Base-by-base conservation (phyloP, 1,140 invertebrate species). In the Littorina saxatilis region DNA sequence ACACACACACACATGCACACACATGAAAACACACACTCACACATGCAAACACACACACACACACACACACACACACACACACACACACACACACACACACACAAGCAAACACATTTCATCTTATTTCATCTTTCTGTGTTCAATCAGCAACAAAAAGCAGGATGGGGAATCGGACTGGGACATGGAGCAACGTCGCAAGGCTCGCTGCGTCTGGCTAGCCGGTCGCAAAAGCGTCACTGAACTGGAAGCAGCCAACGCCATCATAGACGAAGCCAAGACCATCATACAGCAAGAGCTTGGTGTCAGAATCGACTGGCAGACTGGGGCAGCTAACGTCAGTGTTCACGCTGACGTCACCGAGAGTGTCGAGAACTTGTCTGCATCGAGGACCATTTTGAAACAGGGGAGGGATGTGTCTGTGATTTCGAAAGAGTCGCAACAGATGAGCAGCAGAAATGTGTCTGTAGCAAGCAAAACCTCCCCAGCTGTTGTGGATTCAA, bases 211-310 rank as follows among this genome's bases (percentile, higher is more conserved):
- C 81, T 98, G 96, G 94, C 95, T 99, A 35, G 96, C 95, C 1
- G 97, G 97, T 23, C 95, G 94, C 91, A 94, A 95, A 88, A 96
- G 95, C 32, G 93, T 98, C 79, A 97, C 96, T 52, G 95, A 96
- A 63, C 94, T 93, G 81, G 95, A 98, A 92, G 97, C 97, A 27
- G 96, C 98, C 29, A 88, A 93, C 80, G 93, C 96, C 73, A 93
- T 99, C 5, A 95, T 99, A 52, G 86, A 94, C 50, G 96, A 98
- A 93, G 97, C 98, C 27, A 94, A 96, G 52, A 80, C 83, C 35
- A 80, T 93, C 9, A 83, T 93, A 43, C 85, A 90, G 80, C 87
- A 88, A 11, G 92, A 92, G 63, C 82, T 92, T 3, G 89, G 88
- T 23, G 85, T 87, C 23, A n/a, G 89, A 1, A 87, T 92, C 29